These are phyloP conservation scores for Trididemnum nubilum DNA, from an alignment of 23 tunicate genomes.

Conservation along the genomic window DNA sequence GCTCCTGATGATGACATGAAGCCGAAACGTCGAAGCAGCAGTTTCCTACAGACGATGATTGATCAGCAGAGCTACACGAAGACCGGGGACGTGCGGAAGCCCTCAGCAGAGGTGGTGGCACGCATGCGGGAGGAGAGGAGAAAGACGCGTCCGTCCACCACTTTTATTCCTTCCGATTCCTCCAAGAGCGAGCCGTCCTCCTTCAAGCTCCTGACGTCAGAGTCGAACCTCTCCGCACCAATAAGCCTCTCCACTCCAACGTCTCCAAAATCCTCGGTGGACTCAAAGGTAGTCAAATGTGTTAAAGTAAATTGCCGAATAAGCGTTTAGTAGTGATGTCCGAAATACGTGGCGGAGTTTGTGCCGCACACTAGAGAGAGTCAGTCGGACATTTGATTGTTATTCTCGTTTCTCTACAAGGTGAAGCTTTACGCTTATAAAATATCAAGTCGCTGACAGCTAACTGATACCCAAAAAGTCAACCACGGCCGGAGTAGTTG, in stretches of 20 bases:
- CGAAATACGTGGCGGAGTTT: too few relatives aligned
- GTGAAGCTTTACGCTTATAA: too few relatives aligned
- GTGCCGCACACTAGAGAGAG: too few relatives aligned
- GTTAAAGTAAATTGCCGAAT: too few relatives aligned
- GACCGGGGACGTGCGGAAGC: slow-evolving; percentile 5
- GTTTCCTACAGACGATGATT: slow-evolving; percentile 3
- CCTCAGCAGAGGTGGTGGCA: background rate
- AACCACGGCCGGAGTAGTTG: too few relatives aligned
- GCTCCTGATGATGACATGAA: background rate
- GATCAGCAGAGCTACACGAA: slow-evolving; percentile 19
- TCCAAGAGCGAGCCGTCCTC: background rate
- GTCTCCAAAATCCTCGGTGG: background rate
- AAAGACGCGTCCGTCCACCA: background rate
- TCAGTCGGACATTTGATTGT: too few relatives aligned
- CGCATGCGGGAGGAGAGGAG: background rate
- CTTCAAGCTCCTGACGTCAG: background rate
- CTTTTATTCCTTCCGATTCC: background rate
- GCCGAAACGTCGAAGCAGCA: slow-evolving; percentile 10
- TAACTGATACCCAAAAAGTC: too few relatives aligned
- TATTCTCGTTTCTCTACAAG: too few relatives aligned
- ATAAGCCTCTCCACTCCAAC: background rate
- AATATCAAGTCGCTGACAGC: too few relatives aligned
- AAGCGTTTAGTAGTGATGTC: too few relatives aligned
- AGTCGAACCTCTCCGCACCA: background rate
- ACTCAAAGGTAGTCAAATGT: too few relatives aligned